phyloP scores from a whole-genome alignment of 2,888 invertebrate species.

The Neoitamus cyanurus region DNA sequence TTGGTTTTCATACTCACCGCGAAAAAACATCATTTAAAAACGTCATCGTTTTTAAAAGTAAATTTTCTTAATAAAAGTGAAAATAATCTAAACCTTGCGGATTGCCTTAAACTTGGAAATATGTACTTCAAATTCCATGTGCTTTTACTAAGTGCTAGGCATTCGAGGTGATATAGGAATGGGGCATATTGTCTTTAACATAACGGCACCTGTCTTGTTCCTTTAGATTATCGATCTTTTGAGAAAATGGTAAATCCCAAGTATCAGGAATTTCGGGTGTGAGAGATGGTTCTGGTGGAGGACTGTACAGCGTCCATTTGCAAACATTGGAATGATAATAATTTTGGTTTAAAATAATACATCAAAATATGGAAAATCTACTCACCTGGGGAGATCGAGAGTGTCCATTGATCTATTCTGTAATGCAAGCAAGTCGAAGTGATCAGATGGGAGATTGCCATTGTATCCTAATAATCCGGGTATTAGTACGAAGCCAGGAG shows the following conservation, averaged over 20 bases:
- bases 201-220: constrained; percentile 50
- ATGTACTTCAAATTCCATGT: background rate
- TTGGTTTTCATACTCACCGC: background rate
- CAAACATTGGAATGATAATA: constrained; percentile 8
- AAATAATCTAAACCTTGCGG: background rate
- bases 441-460: background rate
- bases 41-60: background rate
- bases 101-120: background rate
- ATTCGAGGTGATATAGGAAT: background rate
- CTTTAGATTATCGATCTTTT: constrained; percentile 63
- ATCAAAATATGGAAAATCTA: background rate
- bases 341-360: constrained; percentile 9
- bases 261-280: constrained; percentile 66
- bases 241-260: constrained; percentile 71
- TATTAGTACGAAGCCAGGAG: constrained; percentile 73
- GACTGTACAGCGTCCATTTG: constrained; percentile 59
- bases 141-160: background rate
- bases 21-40: background rate
- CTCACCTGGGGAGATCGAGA: constrained; percentile 33
- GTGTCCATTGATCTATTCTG: constrained; percentile 59
- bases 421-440: background rate
- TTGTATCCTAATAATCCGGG: constrained; percentile 61
- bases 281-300: constrained; percentile 62
- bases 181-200: background rate
- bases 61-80: background rate